Base-by-base conservation (phyloP, 2,797 vertebrate genomes). In the Parauchenoglanis ngamensis region DNA sequence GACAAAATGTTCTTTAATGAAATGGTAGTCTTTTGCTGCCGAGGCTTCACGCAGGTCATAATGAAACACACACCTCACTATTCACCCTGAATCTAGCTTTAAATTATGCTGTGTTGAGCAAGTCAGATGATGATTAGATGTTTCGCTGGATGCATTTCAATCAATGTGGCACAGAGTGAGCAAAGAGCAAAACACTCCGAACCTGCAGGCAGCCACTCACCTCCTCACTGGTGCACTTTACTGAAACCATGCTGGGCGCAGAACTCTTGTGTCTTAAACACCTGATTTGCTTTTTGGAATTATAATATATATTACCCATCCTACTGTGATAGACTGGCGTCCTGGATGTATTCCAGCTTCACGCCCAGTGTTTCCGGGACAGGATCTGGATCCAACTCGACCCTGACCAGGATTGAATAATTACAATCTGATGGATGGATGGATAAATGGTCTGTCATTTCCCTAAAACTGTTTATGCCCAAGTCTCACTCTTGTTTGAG, bases 121-220 rank as follows among this genome's bases (percentile, higher is more conserved):
- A 57, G 17, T 56, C n/a, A 77, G 77, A 7, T 12, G 54, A 61
- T 79, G 77, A 79, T 57, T 59, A 79, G 56, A 35, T 59, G 31
- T 59, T 79, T 59, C 31, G 13, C 77, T 59, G 31, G 19, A 44
- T 79, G 77, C 31, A 59, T 59, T 59, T 79, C 21, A 79, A 35
- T 57, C 52, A 78, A 4, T 78, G 52, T 57, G 76, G 76, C 52
- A 31, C 76, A 57, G 76, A 78, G 25, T 7, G 44, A 52, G 73
- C 73, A 52, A 76, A 52, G 73, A 52, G 70, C 73, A 77, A 28
- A 77, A 76, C 73, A 76, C 49, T 28, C 49, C 0, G 73, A 76
- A 56, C 35, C 76, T 57, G 76, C 76, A 78, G 76, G 54, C 52
- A 35, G 52, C 75, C 46, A 76, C 76, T 76, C 52, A 56, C 77